Base-by-base conservation (phyloP, 2,113 vertebrate species). In the Gasterosteus nipponicus region DNA sequence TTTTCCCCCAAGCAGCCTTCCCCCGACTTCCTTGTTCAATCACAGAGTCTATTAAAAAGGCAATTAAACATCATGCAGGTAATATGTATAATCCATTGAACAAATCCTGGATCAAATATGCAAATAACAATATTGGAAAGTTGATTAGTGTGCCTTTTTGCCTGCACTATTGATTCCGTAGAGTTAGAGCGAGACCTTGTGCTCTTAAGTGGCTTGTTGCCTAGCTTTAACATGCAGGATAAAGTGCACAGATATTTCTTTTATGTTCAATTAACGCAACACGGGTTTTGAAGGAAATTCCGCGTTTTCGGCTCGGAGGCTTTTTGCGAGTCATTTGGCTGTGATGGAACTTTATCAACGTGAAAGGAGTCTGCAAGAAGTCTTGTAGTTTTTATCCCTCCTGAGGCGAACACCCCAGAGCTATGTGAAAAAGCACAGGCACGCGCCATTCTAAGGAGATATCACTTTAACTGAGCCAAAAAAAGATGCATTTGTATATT, bases 61-160 rank as follows among this genome's bases (percentile, higher is more conserved):
- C 87, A 94, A 94, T 93, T 92, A 94, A 92, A 93, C 88, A 91
- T 88, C 87, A 89, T 81, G 84, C 90, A 91, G 89, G 89, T 91
- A 92, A 94, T 93, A 90, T 90, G 91, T 87, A 89, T 92, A 92
- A 93, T 94, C 93, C 90, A 89, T 89, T 90, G 86, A 89, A 91
- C 86, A 91, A 91, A 90, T 90, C 89, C 87, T 78, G 86, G 88
- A 92, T 93, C 90, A 93, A 91, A 89, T 87, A 92, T 90, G 89
- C 86, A 91, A 93, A 93, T 86, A 71, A 83, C 47, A 89, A 88
- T 89, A 90, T 89, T 85, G 87, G 88, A 87, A 88, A 88, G 86
- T 90, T 90, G 90, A 91, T 91, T 88, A 91, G 85, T 65, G 88
- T 82, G 84, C 88, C 80, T 77, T 87, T 92, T 91, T 91, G 80